Percentiles rank a stretch among this genome's conserved stretches.
These are phyloP conservation scores for Torymus tubicola DNA, from an alignment of 2,888 invertebrate genomes.

Conservation along the genomic window DNA sequence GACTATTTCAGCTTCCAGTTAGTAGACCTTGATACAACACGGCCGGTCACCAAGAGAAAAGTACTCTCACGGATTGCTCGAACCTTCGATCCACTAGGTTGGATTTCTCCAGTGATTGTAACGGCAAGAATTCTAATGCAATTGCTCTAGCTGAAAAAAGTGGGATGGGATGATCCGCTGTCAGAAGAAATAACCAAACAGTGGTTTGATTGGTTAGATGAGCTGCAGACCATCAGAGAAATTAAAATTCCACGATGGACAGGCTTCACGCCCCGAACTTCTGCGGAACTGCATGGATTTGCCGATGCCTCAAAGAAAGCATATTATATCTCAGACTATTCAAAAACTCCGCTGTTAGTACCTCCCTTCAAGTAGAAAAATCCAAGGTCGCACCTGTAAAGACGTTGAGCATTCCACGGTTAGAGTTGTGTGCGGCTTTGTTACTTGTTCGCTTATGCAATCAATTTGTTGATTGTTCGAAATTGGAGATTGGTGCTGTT, in stretches of 20 bases:
- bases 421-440: slow-evolving; percentile 54
- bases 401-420: too few relatives aligned
- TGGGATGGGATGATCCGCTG: neutral
- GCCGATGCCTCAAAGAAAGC: neutral
- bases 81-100: neutral
- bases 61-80: neutral
- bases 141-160: neutral
- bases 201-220: neutral
- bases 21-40: neutral
- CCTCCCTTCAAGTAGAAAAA: neutral
- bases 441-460: slow-evolving; percentile 22
- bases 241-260: neutral
- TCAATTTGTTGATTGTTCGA: neutral
- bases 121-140: neutral
- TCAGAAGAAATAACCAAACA: neutral
- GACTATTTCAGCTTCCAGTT: neutral
- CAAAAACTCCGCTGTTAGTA: too few relatives aligned
- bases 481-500: neutral
- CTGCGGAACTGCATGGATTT: neutral
- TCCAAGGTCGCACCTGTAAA: slow-evolving; percentile 46
- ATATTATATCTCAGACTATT: too few relatives aligned
- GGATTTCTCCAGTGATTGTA: neutral
- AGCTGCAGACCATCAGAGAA: neutral
- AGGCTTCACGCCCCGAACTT: neutral
- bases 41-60: neutral